Evolutionary conservation across 2,113 vertebrate genomes (phyloP).

Genomic region (Oxygymnocypris stewartii): DNA sequence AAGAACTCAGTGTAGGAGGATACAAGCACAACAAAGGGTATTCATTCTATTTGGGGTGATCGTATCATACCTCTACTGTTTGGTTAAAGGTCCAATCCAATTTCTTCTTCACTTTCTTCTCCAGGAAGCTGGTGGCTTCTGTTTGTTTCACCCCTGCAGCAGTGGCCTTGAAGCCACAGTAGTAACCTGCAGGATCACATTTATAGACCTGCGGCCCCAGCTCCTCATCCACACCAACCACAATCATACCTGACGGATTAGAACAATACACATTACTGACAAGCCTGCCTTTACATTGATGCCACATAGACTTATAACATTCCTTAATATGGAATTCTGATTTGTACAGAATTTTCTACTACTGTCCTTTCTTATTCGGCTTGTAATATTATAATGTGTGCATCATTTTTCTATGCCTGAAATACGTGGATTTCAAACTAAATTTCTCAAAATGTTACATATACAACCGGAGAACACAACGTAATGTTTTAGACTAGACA

Average conservation of each 20-base stretch:
- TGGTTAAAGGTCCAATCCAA: conserved; percentile 96
- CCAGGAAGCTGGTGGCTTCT: conserved; percentile 97
- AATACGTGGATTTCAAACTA: background rate
- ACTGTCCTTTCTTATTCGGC: background rate
- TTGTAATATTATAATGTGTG: background rate
- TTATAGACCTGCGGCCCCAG: conserved; percentile 94
- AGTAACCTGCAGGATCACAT: conserved; percentile 97
- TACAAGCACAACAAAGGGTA: background rate
- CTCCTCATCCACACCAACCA: conserved; percentile 94
- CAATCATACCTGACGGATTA: conserved; percentile 89
- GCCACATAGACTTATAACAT: background rate
- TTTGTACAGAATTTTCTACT: background rate
- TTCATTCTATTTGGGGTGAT: background rate
- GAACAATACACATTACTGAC: background rate
- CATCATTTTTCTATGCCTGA: background rate
- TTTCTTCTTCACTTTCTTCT: conserved; percentile 99
- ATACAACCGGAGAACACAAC: background rate
- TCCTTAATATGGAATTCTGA: background rate
- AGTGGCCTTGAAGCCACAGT: conserved; percentile 98
- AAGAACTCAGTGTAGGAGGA: background rate
- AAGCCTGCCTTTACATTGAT: background rate
- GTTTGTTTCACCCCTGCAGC: conserved; percentile 97
- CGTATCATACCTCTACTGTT: conserved; percentile 87
- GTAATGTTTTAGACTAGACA: background rate
- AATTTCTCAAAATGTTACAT: background rate